Evolutionary conservation across 2,797 vertebrate species (phyloP).

Genomic region (Sphenodon punctatus): DNA sequence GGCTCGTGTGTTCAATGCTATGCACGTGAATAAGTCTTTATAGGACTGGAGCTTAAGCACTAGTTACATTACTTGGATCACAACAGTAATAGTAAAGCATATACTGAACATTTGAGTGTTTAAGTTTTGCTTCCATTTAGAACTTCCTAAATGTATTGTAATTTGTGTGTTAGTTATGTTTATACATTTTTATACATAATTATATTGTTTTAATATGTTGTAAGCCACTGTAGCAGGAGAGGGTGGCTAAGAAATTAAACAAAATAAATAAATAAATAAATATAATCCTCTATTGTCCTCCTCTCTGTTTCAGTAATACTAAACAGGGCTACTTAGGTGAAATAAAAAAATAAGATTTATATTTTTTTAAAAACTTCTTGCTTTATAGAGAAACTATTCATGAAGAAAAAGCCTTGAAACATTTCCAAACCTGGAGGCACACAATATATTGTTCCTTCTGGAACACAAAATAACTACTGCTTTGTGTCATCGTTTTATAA

Average conservation of each 20-base stretch:
- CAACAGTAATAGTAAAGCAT: slow-evolving; percentile 33
- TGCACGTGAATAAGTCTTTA: neutral
- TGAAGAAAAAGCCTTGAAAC: slow-evolving; percentile 67
- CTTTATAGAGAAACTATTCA: slow-evolving; percentile 54
- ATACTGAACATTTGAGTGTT: slow-evolving; percentile 29
- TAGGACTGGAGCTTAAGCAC: neutral
- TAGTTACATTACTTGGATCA: slow-evolving; percentile 8
- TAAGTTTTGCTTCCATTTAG: neutral
- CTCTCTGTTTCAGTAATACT: slow-evolving; percentile 15
- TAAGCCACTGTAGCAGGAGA: too few relatives aligned
- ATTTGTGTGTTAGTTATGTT: too few relatives aligned
- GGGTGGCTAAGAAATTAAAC: too few relatives aligned
- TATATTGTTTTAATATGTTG: too few relatives aligned
- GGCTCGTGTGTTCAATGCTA: neutral
- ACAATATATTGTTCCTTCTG: slow-evolving; percentile 69
- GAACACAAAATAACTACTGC: slow-evolving; percentile 64
- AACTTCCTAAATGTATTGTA: slow-evolving; percentile 31
- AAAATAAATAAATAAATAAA: too few relatives aligned
- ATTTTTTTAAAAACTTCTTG: neutral
- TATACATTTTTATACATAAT: too few relatives aligned
- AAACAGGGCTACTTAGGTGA: slow-evolving; percentile 13
- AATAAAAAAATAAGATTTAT: slow-evolving; percentile 42
- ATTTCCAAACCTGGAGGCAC: slow-evolving; percentile 60
- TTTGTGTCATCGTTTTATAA: slow-evolving; percentile 70
- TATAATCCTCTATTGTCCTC: neutral